Conservation (phyloP, 2,888 invertebrate genomes). For the Thelaira solivaga region DNA sequence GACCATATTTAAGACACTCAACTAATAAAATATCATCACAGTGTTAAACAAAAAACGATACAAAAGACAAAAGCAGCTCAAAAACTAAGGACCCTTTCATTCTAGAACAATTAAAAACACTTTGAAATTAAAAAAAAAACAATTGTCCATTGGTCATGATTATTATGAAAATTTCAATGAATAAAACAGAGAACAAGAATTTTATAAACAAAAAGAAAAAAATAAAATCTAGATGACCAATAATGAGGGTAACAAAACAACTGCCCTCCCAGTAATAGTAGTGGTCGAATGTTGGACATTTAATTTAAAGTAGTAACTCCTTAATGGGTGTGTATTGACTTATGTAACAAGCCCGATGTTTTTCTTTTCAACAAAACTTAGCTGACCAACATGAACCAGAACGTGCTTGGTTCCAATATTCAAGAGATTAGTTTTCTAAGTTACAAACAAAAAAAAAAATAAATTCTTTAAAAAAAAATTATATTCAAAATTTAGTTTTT, state of each 20-base stretch:
- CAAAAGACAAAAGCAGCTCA: background rate
- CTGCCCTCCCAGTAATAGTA: conserved; percentile 11
- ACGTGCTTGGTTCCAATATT: conserved; percentile 34
- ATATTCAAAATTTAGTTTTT: conserved; percentile 1
- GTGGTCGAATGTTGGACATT: background rate
- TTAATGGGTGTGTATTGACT: conserved; percentile 45
- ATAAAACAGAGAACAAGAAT: too few relatives aligned
- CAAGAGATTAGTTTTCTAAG: conserved; percentile 56
- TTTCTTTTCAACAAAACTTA: conserved; percentile 3
- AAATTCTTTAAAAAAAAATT: conserved; percentile 18
- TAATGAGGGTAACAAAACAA: conserved; percentile 45
- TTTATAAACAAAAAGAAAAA: background rate
- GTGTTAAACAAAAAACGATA: conserved; percentile 27
- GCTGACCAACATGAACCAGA: conserved; percentile 46
- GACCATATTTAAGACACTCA: conserved; percentile 58
- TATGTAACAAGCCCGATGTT: conserved; percentile 44
- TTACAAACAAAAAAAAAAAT: conserved; percentile 48
- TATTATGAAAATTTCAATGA: conserved; percentile 29
- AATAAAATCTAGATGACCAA: conserved; percentile 54
- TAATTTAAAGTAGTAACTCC: conserved; percentile 29
- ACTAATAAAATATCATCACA: conserved; percentile 40
- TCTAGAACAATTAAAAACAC: conserved; percentile 1
- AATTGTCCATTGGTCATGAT: conserved; percentile 57
- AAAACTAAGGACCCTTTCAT: conserved; percentile 29
- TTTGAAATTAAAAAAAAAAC: conserved; percentile 15